These are phyloP conservation scores for Sesia bembeciformis DNA, from an alignment of 2,888 invertebrate genomes.

Conservation along the genomic window DNA sequence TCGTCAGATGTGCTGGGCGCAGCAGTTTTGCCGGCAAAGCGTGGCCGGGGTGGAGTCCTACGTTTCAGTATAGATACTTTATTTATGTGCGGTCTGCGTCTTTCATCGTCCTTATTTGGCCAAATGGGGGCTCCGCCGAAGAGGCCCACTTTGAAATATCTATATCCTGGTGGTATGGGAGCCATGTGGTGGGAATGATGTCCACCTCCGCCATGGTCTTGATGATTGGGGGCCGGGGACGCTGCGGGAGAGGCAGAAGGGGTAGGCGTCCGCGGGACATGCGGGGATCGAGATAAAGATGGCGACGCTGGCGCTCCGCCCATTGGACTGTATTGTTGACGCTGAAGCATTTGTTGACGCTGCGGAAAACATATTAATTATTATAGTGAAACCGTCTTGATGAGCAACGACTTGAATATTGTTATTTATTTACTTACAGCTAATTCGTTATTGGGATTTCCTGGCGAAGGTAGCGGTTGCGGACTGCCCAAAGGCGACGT, in stretches of 20 bases:
- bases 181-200: slow-evolving; percentile 71
- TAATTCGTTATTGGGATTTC: slow-evolving; percentile 56
- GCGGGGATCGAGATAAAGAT: slow-evolving; percentile 71
- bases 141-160: slow-evolving; percentile 76
- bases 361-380: slow-evolving; percentile 11
- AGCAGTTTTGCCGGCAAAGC: slow-evolving; percentile 43
- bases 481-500: slow-evolving; percentile 68
- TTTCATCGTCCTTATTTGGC: slow-evolving; percentile 58
- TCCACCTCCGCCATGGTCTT: slow-evolving; percentile 44
- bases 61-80: slow-evolving; percentile 76
- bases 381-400: neutral
- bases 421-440: slow-evolving; percentile 36
- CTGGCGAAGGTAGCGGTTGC: slow-evolving; percentile 66
- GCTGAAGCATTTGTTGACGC: slow-evolving; percentile 65
- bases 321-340: slow-evolving; percentile 69
- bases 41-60: slow-evolving; percentile 74
- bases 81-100: slow-evolving; percentile 50
- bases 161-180: slow-evolving; percentile 74
- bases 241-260: slow-evolving; percentile 56
- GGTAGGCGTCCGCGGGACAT: slow-evolving; percentile 63
- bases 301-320: slow-evolving; percentile 75
- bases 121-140: slow-evolving; percentile 81
- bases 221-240: slow-evolving; percentile 43
- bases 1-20: slow-evolving; percentile 22
- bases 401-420: neutral